Base-by-base conservation (phyloP, 2,113 vertebrate genomes). In the Poecilia latipinna region DNA sequence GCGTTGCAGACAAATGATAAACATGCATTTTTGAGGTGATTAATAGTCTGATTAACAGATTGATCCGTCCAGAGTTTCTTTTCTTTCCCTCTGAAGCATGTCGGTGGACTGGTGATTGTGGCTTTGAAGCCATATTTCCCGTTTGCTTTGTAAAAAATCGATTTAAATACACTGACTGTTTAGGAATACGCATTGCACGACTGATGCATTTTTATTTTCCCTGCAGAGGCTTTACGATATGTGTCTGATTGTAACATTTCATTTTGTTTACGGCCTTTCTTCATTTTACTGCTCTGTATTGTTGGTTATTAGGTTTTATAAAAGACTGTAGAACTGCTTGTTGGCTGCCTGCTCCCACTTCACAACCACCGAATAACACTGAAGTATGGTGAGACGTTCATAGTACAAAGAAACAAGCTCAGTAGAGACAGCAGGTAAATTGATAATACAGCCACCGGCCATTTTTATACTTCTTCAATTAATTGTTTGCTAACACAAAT, bases 1-100 rank as follows among this genome's bases (percentile, higher is more conserved):
- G 84, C 78, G 87, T 72, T 91, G 8, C 84, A 79, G 90, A 93
- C 91, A 86, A 89, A 88, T 93, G 90, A 93, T 91, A 92, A 92
- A 89, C 90, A 87, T 83, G 82, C 86, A 83, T 89, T 91, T 92
- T 70, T 89, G 79, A 86, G 84, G 86, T 92, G 91, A 93, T 91
- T 89, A 88, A 92, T 90, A 79, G 88, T 91, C 80, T 87, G 89
- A 90, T 84, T 84, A 90, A 78, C 65, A 84, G 84, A 91, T 92
- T 87, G 90, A 93, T 92, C 77, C 78, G 68, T 76, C 65, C 57
- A 28, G 62, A 85, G 29, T 88, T 87, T 33, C 24, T 80, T 90
- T 82, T 62, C 77, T 63, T 72, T 60, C 77, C 35, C 63, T 28
- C 62, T 31, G 60, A 77, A 74, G 71, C 24, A 4, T 29, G 62